Base-by-base conservation (phyloP, 2,888 invertebrate species). In the Lasius fuliginosus region DNA sequence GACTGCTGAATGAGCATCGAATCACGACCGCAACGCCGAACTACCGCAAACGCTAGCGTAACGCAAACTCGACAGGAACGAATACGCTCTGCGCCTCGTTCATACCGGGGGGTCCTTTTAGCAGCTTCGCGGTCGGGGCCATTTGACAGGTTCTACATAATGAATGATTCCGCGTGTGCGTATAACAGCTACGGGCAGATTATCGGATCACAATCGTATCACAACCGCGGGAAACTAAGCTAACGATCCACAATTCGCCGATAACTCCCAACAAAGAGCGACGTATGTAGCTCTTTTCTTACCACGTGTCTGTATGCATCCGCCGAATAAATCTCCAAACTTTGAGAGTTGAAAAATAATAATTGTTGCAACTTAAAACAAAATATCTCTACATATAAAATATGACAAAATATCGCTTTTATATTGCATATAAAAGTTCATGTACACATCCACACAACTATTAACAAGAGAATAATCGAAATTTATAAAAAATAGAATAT, bases 1-100 rank as follows among this genome's bases (percentile, higher is more conserved):
- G 90, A 86, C 92, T 92, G 92, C 92, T 92, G 92, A 93, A 93
- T 93, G 92, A 92, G 92, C 93, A 93, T 93, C 93, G 93, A 93
- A 93, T 93, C 93, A 91, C 92, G 90, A 93, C 93, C 93, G 91
- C 93, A 92, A 86, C 90, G 91, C 88, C 86, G 91, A 88, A 91
- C 85, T 89, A 91, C 92, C 92, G 92, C 93, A 93, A 93, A 93
- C 92, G 93, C 92, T 87, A 91, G 90, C 90, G 91, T 92, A 92
- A 92, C 93, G 88, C 93, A 93, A 92, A 92, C 92, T 91, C 92
- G 82, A 88, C 90, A 86, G 85, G 88, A 89, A 88, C 87, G 90
- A 90, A 84, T 90, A 84, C 82, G 69, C 71, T 67, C 60, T 40
- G 71, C 74, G 75, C 83, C 85, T 84, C 49, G 49, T 53, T 53